phyloP scores from a whole-genome alignment of 1,140 invertebrate species.

The Drosophila athabasca region DNA sequence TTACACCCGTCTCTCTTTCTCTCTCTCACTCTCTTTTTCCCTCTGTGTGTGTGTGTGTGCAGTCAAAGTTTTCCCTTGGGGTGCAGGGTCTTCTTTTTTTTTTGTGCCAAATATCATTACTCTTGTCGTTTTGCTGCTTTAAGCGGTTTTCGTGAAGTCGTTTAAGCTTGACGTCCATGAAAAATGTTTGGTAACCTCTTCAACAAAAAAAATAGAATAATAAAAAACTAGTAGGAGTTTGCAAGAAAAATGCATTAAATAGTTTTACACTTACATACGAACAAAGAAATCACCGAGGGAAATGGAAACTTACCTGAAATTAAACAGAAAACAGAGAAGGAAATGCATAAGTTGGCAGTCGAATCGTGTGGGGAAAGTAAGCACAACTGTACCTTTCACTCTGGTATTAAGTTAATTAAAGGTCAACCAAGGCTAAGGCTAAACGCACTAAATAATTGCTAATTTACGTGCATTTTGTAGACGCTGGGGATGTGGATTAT shows the following conservation, averaged over 20 bases:
- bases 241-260: slow-evolving; percentile 59
- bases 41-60: slow-evolving; percentile 32
- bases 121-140: slow-evolving; percentile 77
- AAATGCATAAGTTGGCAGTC: no score
- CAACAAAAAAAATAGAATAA: slow-evolving; percentile 5
- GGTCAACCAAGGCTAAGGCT: slow-evolving; percentile 20
- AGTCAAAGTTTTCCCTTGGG: slow-evolving; percentile 74
- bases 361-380: no score
- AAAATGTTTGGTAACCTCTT: slow-evolving; percentile 51
- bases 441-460: slow-evolving; percentile 65
- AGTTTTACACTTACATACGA: slow-evolving; percentile 51
- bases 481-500: slow-evolving; percentile 24
- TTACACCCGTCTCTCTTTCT: slow-evolving; percentile 5
- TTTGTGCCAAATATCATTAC: slow-evolving; percentile 73
- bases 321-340: slow-evolving; percentile 23
- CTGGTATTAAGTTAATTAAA: slow-evolving; percentile 30
- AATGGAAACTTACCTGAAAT: slow-evolving; percentile 51
- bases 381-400: background rate
- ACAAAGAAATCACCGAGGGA: slow-evolving; percentile 3
- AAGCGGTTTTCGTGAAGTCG: slow-evolving; percentile 79
- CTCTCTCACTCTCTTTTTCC: no score
- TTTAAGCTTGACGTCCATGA: slow-evolving; percentile 73
- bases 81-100: slow-evolving; percentile 49
- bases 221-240: slow-evolving; percentile 24
- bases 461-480: slow-evolving; percentile 59